A percentile compares a stretch with the other conserved stretches of the same genome.
Evolutionary conservation across 2,888 invertebrate species (phyloP).

Genomic region (Gastrophysa polygoni): DNA sequence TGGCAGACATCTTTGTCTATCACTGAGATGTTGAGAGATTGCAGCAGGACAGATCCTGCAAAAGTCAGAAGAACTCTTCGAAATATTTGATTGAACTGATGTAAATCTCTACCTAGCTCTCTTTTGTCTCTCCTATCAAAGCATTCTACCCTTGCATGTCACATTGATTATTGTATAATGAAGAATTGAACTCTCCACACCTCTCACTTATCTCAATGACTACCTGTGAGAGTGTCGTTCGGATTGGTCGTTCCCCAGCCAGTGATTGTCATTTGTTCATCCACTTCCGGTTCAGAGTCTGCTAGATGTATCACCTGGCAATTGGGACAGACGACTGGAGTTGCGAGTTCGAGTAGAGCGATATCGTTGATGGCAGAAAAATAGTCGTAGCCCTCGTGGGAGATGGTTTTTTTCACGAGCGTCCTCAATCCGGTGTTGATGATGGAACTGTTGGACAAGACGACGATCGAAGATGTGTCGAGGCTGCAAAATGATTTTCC

Average conservation of each 20-base stretch:
- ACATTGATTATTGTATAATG: too few relatives aligned
- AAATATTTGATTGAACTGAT: too few relatives aligned
- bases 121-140: too few relatives aligned
- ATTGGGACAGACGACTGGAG: slow-evolving; percentile 2
- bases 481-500: neutral
- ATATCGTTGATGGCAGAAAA: slow-evolving; percentile 9
- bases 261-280: neutral
- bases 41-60: slow-evolving; percentile 11
- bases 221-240: neutral
- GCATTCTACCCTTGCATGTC: too few relatives aligned
- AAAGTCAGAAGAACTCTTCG: too few relatives aligned
- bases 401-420: slow-evolving; percentile 1
- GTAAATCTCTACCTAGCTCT: too few relatives aligned
- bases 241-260: slow-evolving; percentile 20
- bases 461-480: neutral
- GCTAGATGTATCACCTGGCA: slow-evolving; percentile 10
- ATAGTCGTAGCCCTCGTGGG: slow-evolving; percentile 9
- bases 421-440: slow-evolving; percentile 10
- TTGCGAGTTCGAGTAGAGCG: slow-evolving; percentile 15
- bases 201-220: too few relatives aligned
- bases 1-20: slow-evolving; percentile 5
- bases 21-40: slow-evolving; percentile 17
- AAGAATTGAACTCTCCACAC: too few relatives aligned
- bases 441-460: slow-evolving; percentile 15
- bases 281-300: neutral